phyloP scores from a whole-genome alignment of 2,888 invertebrate species.

The Drosophila imparisetae region DNA sequence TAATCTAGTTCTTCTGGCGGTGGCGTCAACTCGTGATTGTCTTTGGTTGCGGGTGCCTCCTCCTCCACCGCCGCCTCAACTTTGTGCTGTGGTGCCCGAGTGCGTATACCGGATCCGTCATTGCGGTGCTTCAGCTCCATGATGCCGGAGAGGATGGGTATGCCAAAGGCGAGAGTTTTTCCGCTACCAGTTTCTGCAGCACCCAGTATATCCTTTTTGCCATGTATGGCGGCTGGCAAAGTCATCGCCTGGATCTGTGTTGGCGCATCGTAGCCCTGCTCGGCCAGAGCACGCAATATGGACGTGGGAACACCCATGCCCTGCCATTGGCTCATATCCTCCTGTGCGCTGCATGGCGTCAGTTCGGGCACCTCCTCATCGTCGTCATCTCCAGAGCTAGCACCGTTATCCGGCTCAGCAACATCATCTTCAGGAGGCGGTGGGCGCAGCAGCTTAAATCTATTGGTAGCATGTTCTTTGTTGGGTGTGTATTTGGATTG shows the following conservation, averaged over 20 bases:
- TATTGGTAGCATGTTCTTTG: slow-evolving; percentile 59
- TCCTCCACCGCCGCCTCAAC: slow-evolving; percentile 31
- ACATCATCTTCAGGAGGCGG: slow-evolving; percentile 55
- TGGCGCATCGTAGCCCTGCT: slow-evolving; percentile 91
- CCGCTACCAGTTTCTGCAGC: slow-evolving; percentile 99
- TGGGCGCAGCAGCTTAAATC: slow-evolving; percentile 80
- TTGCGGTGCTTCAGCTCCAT: slow-evolving; percentile 87
- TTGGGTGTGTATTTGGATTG: slow-evolving; percentile 28
- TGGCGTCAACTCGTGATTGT: slow-evolving; percentile 83
- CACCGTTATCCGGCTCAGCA: slow-evolving; percentile 49
- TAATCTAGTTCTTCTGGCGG: slow-evolving; percentile 82
- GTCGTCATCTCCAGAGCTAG: slow-evolving; percentile 29
- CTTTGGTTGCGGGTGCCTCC: slow-evolving; percentile 22
- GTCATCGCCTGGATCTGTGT: slow-evolving; percentile 94
- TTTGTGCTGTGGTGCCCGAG: slow-evolving; percentile 60
- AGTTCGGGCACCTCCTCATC: slow-evolving; percentile 40
- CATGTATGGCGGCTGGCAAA: slow-evolving; percentile 93
- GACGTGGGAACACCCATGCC: slow-evolving; percentile 88
- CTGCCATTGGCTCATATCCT: slow-evolving; percentile 86
- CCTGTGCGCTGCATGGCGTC: background rate
- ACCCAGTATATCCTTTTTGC: slow-evolving; percentile 95
- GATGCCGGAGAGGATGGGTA: slow-evolving; percentile 95
- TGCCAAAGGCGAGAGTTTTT: slow-evolving; percentile 98
- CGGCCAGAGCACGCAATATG: slow-evolving; percentile 90
- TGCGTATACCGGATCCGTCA: slow-evolving; percentile 80